Evolutionary conservation across 2,113 vertebrate species (phyloP), one percentile per base, ranked within the genome.

Genomic region (Microcebus lehilahytsara): DNA sequence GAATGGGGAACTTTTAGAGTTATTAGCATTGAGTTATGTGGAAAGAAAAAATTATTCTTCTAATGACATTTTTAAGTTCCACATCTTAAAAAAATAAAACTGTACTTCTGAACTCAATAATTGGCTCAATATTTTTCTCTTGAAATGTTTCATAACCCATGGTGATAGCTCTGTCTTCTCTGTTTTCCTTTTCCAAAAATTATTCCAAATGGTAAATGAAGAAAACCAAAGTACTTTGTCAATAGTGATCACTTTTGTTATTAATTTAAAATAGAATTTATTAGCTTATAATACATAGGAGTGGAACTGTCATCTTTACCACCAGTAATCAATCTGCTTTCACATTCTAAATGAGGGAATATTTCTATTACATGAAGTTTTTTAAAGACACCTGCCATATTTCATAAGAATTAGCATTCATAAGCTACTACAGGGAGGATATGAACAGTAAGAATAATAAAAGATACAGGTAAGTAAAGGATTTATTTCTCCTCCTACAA

Each of bases 131-230:
- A 25, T 80, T 91, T 67, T 89, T 51, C 66, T 89, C 49, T 53
- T 66, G 74, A 92, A 96, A 75, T 64, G 4, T 53, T 92, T 20
- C 1, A 71, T 72, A 85, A 69, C 9, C 85, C 30, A 75, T 1
- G n/a, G 40, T 60, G 49, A 83, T 20, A 67, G 17, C 40, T 75
- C 9, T n/a, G n/a, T 90, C 20, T 75, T 84, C 20, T 78, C 14
- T 19, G 2, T 19, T 77, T 89, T 69, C 32, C 30, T 95, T 88
- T 46, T 40, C 64, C 81, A 40, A 69, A 93, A 37, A 64, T 83
- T 85, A 94, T 72, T 87, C 58, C 56, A 86, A 93, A 95, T 87
- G 34, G 79, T 87, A 91, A 83, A 69, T 74, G 51, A 93, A 84
- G 69, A 90, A 94, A 94, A 53, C 2, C 42, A 88, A 92, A 71